phyloP scores from a whole-genome alignment of 2,888 invertebrate genomes.

The Drosophila mayaguana region DNA sequence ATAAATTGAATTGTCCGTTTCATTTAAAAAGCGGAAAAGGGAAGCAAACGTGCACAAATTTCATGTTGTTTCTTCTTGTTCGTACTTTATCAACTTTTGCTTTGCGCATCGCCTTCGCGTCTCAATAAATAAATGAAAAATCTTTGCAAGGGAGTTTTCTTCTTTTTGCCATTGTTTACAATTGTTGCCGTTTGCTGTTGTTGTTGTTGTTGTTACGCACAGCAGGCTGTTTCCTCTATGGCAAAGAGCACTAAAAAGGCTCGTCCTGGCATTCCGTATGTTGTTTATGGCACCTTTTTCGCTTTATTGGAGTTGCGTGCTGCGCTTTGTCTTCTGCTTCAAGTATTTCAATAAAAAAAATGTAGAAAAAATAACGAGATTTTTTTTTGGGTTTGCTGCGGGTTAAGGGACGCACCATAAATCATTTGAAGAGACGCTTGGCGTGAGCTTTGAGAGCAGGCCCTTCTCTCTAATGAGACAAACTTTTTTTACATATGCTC shows the following conservation, averaged over 20 bases:
- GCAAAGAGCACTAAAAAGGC: slow-evolving; percentile 32
- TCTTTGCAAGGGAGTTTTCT: slow-evolving; percentile 67
- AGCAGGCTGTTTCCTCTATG: slow-evolving; percentile 42
- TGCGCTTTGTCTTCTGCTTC: slow-evolving; percentile 59
- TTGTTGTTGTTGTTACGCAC: slow-evolving; percentile 36
- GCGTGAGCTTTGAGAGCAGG: slow-evolving; percentile 29
- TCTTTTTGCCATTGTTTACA: slow-evolving; percentile 67
- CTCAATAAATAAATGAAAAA: slow-evolving; percentile 80
- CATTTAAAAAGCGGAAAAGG: slow-evolving; percentile 75
- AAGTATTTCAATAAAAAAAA: slow-evolving; percentile 71
- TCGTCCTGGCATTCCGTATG: slow-evolving; percentile 45
- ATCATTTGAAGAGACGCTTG: slow-evolving; percentile 60
- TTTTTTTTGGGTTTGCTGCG: slow-evolving; percentile 13
- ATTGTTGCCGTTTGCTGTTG: slow-evolving; percentile 58
- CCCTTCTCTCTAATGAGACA: slow-evolving; percentile 60
- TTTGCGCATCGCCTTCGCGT: slow-evolving; percentile 47
- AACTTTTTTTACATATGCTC: slow-evolving; percentile 60
- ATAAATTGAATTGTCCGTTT: slow-evolving; percentile 82
- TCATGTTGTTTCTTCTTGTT: slow-evolving; percentile 40
- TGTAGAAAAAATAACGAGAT: slow-evolving; percentile 23
- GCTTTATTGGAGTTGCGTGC: slow-evolving; percentile 76
- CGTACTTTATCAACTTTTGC: slow-evolving; percentile 46
- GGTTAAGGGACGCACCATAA: slow-evolving; percentile 60
- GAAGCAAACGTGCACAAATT: slow-evolving; percentile 67
- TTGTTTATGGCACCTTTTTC: slow-evolving; percentile 80